A percentile compares a stretch with the other conserved stretches of the same genome.
phyloP scores from a whole-genome alignment of 2,888 invertebrate genomes.

The Mimachlamys varia region DNA sequence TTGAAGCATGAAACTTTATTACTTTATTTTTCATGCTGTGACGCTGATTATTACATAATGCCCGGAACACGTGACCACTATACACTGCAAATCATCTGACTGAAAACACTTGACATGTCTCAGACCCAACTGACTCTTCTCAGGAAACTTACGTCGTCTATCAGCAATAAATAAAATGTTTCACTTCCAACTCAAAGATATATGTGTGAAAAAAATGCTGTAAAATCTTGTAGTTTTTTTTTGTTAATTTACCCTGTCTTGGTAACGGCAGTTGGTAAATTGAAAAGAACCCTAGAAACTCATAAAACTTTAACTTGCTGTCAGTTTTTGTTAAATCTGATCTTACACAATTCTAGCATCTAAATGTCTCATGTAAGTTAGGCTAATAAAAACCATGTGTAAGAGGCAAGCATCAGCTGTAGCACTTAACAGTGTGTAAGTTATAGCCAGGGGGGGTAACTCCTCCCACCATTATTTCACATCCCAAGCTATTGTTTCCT shows the following conservation, averaged over 20 bases:
- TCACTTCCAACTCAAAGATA: background rate
- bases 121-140: background rate
- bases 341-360: conserved; percentile 29
- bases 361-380: background rate
- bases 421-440: background rate
- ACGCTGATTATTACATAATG: conserved; percentile 1
- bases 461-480: background rate
- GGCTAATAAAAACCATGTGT: background rate
- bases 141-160: background rate
- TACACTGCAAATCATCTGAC: background rate
- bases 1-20: conserved; percentile 14
- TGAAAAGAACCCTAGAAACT: background rate
- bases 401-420: background rate
- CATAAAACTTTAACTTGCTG: background rate
- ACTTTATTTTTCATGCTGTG: background rate
- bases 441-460: background rate
- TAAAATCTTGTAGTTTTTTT: background rate
- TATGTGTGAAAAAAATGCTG: background rate
- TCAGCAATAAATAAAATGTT: background rate
- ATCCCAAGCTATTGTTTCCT: conserved; percentile 8
- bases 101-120: background rate
- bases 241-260: background rate
- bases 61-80: background rate
- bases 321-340: conserved; percentile 34
- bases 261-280: background rate